These are phyloP conservation scores for Leptatherina wallacei DNA, from an alignment of 2,797 vertebrate species.

Conservation along the genomic window DNA sequence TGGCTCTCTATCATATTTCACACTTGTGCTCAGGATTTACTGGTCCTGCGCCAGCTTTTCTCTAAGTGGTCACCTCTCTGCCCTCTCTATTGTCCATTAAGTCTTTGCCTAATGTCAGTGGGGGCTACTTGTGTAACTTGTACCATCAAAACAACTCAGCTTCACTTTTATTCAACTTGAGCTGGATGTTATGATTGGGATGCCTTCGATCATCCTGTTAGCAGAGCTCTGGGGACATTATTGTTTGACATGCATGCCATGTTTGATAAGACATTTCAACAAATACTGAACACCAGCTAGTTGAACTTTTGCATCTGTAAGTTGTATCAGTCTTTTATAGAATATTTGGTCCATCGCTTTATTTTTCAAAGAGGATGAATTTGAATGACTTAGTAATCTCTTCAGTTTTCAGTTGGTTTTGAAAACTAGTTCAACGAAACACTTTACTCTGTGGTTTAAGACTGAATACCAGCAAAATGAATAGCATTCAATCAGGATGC, in stretches of 20 bases:
- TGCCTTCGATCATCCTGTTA: background rate
- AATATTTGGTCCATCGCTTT: background rate
- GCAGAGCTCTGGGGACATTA: background rate
- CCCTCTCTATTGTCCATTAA: conserved; percentile 35
- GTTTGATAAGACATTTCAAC: background rate
- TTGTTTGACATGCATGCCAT: background rate
- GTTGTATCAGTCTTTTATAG: background rate
- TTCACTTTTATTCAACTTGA: background rate
- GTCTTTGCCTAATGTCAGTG: conserved; percentile 36
- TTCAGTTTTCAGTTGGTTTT: background rate
- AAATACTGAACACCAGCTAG: background rate
- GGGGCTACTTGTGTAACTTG: background rate
- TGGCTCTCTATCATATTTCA: conserved; percentile 70
- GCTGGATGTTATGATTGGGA: background rate
- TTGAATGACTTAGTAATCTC: background rate
- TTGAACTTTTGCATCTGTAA: background rate
- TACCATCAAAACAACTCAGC: no score
- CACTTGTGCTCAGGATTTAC: conserved; percentile 49
- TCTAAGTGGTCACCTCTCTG: conserved; percentile 38
- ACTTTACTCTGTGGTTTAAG: background rate
- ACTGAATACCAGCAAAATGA: background rate
- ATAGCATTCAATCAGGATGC: no score
- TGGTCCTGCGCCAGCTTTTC: conserved; percentile 46
- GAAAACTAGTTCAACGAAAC: background rate
- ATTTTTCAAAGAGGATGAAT: no score